These are phyloP conservation scores for Heliocidaris erythrogramma DNA, from an alignment of 35 echinoderm and acorn worm species.

Conservation along the genomic window DNA sequence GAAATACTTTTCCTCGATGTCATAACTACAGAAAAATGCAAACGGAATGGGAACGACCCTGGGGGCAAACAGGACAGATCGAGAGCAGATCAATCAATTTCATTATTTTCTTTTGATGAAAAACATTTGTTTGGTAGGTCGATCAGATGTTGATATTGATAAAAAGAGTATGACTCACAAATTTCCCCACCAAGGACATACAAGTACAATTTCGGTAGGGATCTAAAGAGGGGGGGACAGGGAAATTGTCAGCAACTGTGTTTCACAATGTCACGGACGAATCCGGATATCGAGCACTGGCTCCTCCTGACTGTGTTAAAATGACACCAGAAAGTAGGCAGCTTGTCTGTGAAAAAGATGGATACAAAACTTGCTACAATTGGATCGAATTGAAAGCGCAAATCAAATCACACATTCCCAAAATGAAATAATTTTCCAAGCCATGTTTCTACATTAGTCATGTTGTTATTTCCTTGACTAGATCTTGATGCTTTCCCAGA, in stretches of 20 bases:
- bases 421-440: not conserved
- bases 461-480: not conserved
- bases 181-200: not conserved
- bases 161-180: not conserved
- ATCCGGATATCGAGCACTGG: not conserved
- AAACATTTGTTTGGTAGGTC: not conserved
- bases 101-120: slow-evolving; percentile 1
- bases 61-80: not conserved
- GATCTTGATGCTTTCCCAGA: not conserved
- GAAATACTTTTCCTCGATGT: not conserved
- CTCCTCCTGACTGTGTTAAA: not conserved
- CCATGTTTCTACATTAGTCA: not conserved
- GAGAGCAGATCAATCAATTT: not conserved
- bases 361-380: not conserved
- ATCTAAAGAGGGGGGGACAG: not conserved
- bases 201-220: not conserved
- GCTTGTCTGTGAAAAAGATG: not conserved
- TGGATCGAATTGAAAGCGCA: not conserved
- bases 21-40: not conserved
- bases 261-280: too few relatives aligned
- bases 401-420: not conserved
- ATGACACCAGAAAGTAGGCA: not conserved
- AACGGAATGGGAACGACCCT: not conserved
- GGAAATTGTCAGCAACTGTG: not conserved
- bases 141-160: not conserved